These are phyloP conservation scores for Andrena chrysosceles DNA, from an alignment of 2,888 invertebrate genomes.

Conservation along the genomic window DNA sequence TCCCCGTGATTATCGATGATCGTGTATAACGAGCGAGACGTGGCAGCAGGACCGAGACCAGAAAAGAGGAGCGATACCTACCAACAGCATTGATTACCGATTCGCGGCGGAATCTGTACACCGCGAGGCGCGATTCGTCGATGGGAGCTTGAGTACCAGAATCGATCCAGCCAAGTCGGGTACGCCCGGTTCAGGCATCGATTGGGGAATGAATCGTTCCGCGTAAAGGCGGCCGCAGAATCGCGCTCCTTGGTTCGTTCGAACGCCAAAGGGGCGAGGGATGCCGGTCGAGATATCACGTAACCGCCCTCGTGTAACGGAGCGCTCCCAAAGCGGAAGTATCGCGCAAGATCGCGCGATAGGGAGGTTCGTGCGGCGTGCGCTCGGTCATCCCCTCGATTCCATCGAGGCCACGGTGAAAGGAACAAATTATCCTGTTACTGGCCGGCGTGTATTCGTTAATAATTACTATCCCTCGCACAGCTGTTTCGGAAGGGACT, in stretches of 20 bases:
- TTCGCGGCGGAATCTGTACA: constrained; percentile 16
- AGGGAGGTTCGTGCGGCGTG: constrained; percentile 30
- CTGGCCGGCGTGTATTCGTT: constrained; percentile 29
- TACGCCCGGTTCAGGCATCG: constrained; percentile 12
- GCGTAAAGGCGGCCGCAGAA: constrained; percentile 25
- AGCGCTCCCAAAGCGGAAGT: constrained; percentile 47
- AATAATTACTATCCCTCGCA: constrained; percentile 45
- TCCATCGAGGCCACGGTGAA: constrained; percentile 55
- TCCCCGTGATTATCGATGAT: constrained; percentile 15
- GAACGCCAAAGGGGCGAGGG: constrained; percentile 9
- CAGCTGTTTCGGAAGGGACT: not conserved
- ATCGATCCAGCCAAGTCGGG: constrained; percentile 20
- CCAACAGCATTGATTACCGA: constrained; percentile 31
- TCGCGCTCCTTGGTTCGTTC: constrained; percentile 10
- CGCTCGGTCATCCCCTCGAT: constrained; percentile 40
- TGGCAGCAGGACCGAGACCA: not conserved
- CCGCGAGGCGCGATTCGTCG: constrained; percentile 8
- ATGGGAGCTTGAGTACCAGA: not conserved
- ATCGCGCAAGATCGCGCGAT: constrained; percentile 43
- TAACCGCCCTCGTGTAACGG: constrained; percentile 43
- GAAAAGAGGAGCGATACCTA: constrained; percentile 18
- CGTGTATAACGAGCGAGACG: constrained; percentile 22
- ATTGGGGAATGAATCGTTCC: constrained; percentile 38
- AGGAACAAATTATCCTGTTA: constrained; percentile 60
- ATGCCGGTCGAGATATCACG: constrained; percentile 37